Evolutionary conservation across 92 coral and sea anemone species (phyloP).

Genomic region (Porites cylindrica): DNA sequence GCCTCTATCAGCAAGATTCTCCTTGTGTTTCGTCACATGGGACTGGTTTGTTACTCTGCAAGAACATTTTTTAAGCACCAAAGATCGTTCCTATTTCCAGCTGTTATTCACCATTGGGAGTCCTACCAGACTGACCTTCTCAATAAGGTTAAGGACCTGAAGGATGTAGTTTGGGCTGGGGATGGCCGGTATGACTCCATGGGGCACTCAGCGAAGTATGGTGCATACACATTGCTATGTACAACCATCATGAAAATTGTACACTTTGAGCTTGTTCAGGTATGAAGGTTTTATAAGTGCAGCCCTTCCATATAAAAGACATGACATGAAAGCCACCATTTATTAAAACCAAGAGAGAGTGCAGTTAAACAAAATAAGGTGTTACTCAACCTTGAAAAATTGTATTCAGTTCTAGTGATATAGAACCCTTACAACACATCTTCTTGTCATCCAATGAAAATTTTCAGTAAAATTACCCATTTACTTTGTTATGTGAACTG

Average conservation of each 20-base stretch:
- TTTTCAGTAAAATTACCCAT: too few species aligned
- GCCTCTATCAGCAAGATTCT: constrained; percentile 27
- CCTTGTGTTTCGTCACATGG: constrained; percentile 9
- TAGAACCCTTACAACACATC: too few species aligned
- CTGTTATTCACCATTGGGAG: constrained; percentile 26
- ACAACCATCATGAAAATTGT: constrained; percentile 25
- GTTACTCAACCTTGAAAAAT: too few species aligned
- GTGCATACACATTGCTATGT: constrained; percentile 17
- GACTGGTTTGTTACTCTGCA: constrained; percentile 13
- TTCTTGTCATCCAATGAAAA: too few species aligned
- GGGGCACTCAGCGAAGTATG: constrained; percentile 25
- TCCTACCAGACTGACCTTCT: not conserved
- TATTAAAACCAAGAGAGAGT: too few species aligned
- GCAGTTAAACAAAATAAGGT: too few species aligned
- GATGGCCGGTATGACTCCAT: constrained; percentile 12
- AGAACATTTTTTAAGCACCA: constrained; percentile 22
- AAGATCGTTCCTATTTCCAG: constrained; percentile 12
- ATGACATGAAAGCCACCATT: too few species aligned
- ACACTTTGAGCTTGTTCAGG: constrained; percentile 17
- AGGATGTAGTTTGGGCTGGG: constrained; percentile 8
- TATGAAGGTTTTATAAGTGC: not conserved
- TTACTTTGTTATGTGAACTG: too few species aligned
- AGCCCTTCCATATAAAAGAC: too few species aligned
- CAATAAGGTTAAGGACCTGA: constrained; percentile 2
- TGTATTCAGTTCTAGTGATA: too few species aligned